These are phyloP conservation scores for Tromatobia lineatoria DNA, from an alignment of 2,888 invertebrate genomes.

Conservation along the genomic window DNA sequence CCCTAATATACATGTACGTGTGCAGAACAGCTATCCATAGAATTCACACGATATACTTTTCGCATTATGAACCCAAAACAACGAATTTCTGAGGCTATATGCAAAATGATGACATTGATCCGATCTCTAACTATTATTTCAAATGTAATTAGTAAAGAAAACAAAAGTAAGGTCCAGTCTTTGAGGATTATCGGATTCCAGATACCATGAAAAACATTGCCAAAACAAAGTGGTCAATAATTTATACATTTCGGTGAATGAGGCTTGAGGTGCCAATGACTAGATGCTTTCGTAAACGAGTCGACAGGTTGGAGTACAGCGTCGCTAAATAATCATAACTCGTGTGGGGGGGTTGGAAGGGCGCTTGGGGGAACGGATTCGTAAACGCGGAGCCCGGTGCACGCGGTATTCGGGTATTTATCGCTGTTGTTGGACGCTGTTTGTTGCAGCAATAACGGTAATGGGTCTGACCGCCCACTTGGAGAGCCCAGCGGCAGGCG, in stretches of 20 bases:
- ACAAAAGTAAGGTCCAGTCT: not conserved
- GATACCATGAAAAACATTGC: not conserved
- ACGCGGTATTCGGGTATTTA: constrained; percentile 77
- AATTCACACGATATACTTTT: too few relatives aligned
- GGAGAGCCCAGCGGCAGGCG: constrained; percentile 59
- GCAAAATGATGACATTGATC: not conserved
- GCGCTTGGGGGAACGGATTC: constrained; percentile 20
- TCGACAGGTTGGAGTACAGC: constrained; percentile 29
- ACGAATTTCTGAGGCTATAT: too few relatives aligned
- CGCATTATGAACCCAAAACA: too few relatives aligned
- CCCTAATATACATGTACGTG: too few relatives aligned
- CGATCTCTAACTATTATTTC: not conserved
- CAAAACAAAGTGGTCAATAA: not conserved
- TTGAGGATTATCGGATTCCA: not conserved
- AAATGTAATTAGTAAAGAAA: not conserved
- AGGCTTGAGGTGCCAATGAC: constrained; percentile 26
- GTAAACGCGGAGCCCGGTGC: constrained; percentile 63
- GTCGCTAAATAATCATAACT: constrained; percentile 82
- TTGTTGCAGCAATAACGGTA: constrained; percentile 85
- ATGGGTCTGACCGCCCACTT: constrained; percentile 79
- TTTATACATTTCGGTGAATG: not conserved
- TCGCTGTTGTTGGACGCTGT: constrained; percentile 84
- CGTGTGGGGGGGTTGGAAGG: constrained; percentile 59
- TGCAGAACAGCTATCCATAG: too few relatives aligned
- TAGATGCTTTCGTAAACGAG: not conserved